Conservation (phyloP, 2,797 vertebrate genomes). For the Sphenodon punctatus region DNA sequence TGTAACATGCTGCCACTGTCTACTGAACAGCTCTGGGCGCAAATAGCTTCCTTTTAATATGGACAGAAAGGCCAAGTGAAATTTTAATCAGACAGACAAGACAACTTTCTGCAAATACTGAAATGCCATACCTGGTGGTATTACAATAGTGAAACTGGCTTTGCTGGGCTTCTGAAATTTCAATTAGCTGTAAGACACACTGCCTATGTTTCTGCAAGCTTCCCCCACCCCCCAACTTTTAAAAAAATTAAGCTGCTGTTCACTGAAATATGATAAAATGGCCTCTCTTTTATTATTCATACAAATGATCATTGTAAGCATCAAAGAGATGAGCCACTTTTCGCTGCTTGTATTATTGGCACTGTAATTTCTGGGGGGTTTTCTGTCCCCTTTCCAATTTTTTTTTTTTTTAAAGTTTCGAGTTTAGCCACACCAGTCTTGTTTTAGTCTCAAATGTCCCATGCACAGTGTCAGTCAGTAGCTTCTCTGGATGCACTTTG, state of each 20-base stretch:
- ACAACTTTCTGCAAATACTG: slow-evolving; percentile 26
- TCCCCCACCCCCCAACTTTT: too few species aligned
- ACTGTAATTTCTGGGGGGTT: too few species aligned
- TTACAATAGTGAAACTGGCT: slow-evolving; percentile 41
- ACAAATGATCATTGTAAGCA: not conserved
- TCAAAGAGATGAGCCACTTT: not conserved
- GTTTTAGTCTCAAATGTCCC: not conserved
- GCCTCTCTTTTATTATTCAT: slow-evolving; percentile 31
- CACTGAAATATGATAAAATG: not conserved
- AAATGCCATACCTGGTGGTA: slow-evolving; percentile 46
- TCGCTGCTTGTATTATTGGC: too few species aligned
- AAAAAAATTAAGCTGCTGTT: slow-evolving; percentile 37
- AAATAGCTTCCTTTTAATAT: slow-evolving; percentile 64
- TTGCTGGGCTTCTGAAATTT: slow-evolving; percentile 35
- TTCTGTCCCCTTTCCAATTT: not conserved
- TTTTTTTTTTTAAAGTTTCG: not conserved
- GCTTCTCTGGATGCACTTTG: not conserved
- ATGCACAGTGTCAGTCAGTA: not conserved
- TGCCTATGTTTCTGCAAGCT: slow-evolving; percentile 17
- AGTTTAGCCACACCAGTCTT: not conserved
- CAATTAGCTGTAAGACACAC: slow-evolving; percentile 48
- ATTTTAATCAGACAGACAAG: slow-evolving; percentile 65
- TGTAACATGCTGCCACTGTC: slow-evolving; percentile 45
- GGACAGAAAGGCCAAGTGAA: slow-evolving; percentile 60
- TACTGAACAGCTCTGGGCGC: slow-evolving; percentile 46